Percentiles rank a stretch among this genome's conserved stretches.
Evolutionary conservation across 2,113 vertebrate genomes (phyloP).

Genomic region (Vicugna pacos): DNA sequence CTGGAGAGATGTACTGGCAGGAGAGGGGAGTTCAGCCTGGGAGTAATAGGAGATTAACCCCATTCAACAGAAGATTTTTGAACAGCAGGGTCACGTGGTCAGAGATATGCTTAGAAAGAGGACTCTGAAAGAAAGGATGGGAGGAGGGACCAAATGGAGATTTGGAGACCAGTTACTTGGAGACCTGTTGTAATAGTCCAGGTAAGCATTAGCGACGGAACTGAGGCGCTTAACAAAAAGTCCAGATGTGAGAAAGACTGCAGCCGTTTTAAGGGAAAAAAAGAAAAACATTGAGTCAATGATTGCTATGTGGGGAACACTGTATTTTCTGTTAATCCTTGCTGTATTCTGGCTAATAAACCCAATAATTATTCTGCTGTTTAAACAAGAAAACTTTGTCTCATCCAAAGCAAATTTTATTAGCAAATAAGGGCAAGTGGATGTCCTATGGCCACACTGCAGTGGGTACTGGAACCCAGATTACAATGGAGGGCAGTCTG

Average conservation of each 20-base stretch:
- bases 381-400: constrained; percentile 26
- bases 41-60: background rate
- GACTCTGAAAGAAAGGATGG: background rate
- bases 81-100: background rate
- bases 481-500: background rate
- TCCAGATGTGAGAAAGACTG: background rate
- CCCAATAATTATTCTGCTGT: background rate
- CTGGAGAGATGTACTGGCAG: background rate
- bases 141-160: background rate
- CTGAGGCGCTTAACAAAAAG: background rate
- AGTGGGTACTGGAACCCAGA: background rate
- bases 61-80: background rate
- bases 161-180: background rate
- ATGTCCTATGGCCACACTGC: background rate
- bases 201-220: background rate
- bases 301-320: background rate
- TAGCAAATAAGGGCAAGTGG: background rate
- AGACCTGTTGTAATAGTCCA: background rate
- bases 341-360: background rate
- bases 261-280: background rate
- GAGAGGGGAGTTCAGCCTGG: background rate
- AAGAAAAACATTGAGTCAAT: background rate
- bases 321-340: constrained; percentile 43
- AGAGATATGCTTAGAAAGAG: background rate
- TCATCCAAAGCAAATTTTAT: constrained; percentile 11